A percentile compares a stretch with the other conserved stretches of the same genome.
These are phyloP conservation scores for Phycodurus eques DNA, from an alignment of 2,113 vertebrate species.

Conservation along the genomic window DNA sequence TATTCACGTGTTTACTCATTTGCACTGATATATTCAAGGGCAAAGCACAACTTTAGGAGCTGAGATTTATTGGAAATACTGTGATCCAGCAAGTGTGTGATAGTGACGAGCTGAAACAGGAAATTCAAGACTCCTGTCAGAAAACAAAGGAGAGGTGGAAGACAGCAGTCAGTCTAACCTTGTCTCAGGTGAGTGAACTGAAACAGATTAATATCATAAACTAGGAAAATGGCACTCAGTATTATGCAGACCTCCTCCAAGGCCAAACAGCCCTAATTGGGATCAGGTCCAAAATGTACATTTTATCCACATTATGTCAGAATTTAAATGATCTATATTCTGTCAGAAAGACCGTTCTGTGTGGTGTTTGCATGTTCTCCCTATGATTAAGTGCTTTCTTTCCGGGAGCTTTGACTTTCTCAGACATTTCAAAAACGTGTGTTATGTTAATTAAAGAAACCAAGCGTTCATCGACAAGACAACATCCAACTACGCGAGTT, in stretches of 20 bases:
- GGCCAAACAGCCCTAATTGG: not conserved
- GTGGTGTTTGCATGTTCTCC: not conserved
- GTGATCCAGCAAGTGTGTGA: not conserved
- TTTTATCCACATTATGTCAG: no score
- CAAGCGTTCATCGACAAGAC: no score
- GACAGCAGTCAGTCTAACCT: slow-evolving; percentile 10
- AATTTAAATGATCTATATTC: no score
- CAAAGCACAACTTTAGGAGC: slow-evolving; percentile 6
- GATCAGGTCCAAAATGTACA: not conserved
- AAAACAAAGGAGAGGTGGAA: slow-evolving; percentile 9
- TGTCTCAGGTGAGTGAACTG: slow-evolving; percentile 23
- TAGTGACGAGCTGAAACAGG: slow-evolving; percentile 22
- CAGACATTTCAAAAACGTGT: no score
- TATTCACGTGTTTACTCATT: not conserved
- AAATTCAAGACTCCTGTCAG: slow-evolving; percentile 22
- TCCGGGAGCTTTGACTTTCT: no score
- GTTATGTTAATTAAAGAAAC: no score
- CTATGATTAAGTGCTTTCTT: no score
- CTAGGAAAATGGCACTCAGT: not conserved
- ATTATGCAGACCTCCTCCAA: not conserved
- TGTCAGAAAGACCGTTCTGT: not conserved
- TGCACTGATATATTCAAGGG: slow-evolving; percentile 11
- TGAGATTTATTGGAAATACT: slow-evolving; percentile 7
- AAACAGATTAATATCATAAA: not conserved
- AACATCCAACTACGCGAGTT: no score